These are phyloP conservation scores for Drosophila equinoxialis DNA, from an alignment of 1,140 invertebrate species.

Conservation along the genomic window DNA sequence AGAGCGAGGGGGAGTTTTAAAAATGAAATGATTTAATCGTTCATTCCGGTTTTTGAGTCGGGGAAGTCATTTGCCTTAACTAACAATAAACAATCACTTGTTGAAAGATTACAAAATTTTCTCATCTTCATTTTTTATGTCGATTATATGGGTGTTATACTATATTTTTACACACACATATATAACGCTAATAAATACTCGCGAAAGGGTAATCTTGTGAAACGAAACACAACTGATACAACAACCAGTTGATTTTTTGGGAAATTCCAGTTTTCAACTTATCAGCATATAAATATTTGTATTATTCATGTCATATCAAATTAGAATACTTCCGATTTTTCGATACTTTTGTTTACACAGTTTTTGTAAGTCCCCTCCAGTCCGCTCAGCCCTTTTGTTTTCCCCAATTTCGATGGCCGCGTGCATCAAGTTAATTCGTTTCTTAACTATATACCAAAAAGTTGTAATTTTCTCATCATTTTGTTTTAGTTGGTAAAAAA, in stretches of 20 bases:
- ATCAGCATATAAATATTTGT: not conserved
- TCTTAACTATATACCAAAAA: too few species aligned
- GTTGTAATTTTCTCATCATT: too few species aligned
- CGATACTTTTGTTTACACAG: not conserved
- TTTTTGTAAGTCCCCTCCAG: not conserved
- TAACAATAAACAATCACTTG: slow-evolving; percentile 11
- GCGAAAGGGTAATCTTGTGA: not conserved
- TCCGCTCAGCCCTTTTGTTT: not conserved
- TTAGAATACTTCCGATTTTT: slow-evolving; percentile 10
- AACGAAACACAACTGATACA: slow-evolving; percentile 18
- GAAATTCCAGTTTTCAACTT: slow-evolving; percentile 28
- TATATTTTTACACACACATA: not conserved
- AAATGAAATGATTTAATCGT: slow-evolving; percentile 11
- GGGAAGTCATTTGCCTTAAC: slow-evolving; percentile 20
- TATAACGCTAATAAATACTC: not conserved
- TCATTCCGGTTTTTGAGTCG: slow-evolving; percentile 27
- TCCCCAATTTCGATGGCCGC: too few species aligned
- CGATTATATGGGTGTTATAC: not conserved
- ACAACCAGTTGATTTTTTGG: slow-evolving; percentile 30
- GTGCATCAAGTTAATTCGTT: too few species aligned
- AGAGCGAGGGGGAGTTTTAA: not conserved
- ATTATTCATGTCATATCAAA: slow-evolving; percentile 24
- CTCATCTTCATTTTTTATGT: not conserved
- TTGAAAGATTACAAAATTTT: not conserved
- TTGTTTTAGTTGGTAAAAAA: too few species aligned